Conservation (phyloP, 2,113 vertebrate species). For the Anolis sagrei region DNA sequence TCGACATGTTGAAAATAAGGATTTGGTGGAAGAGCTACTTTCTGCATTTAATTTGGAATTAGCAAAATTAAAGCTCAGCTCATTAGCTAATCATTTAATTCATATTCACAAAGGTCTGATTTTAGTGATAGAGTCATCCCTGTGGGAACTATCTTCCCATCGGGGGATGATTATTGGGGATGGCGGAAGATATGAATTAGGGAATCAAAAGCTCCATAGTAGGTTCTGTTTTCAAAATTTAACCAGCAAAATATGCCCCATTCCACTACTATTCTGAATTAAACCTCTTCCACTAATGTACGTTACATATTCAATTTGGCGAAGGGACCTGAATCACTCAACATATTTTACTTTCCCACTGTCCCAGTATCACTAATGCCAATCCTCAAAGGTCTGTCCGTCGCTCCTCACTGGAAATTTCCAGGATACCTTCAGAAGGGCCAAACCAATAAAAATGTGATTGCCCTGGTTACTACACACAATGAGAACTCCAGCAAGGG, state of each 20-base stretch:
- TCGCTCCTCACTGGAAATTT: neutral
- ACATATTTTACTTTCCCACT: neutral
- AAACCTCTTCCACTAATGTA: neutral
- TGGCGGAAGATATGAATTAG: neutral
- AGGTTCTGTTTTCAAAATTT: neutral
- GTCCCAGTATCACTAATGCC: neutral
- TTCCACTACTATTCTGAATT: neutral
- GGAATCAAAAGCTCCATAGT: neutral
- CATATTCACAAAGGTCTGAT: neutral
- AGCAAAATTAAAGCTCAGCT: neutral
- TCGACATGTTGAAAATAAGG: neutral
- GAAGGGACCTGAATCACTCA: neutral
- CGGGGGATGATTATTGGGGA: neutral
- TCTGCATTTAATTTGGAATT: neutral
- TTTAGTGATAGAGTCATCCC: neutral
- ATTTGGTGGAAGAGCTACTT: neutral
- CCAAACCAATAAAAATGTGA: conserved; percentile 25
- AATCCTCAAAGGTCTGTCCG: neutral
- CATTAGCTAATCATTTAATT: neutral
- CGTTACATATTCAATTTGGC: neutral
- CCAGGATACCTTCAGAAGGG: conserved; percentile 18
- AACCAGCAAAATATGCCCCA: neutral
- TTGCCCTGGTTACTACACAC: conserved; percentile 11
- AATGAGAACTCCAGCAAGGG: conserved; percentile 13
- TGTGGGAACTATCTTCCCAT: neutral